Evolutionary conservation across 2,113 vertebrate genomes (phyloP).

Genomic region (Nothobranchius kuhntae): DNA sequence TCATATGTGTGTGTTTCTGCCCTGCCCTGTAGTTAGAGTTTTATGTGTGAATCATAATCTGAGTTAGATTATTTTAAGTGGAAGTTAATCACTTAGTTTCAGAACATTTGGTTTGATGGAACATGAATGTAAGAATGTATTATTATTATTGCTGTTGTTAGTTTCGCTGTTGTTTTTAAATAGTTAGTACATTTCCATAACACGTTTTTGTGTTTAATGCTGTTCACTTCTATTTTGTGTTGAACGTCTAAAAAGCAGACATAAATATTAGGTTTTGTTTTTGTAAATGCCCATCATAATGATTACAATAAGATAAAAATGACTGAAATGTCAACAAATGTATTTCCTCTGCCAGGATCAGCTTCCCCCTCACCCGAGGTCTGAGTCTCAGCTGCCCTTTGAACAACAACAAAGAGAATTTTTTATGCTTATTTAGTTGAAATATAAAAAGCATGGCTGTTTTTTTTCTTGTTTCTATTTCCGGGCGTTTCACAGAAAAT

Average conservation of each 20-base stretch:
- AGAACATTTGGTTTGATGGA: neutral
- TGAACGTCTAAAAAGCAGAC: too few species aligned
- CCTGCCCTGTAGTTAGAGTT: conserved; percentile 3
- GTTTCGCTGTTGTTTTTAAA: neutral
- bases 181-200: too few species aligned
- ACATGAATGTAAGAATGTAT: neutral
- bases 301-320: too few species aligned
- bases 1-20: conserved; percentile 11
- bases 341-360: too few species aligned
- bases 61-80: neutral
- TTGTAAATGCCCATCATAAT: too few species aligned
- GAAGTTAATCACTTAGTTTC: neutral
- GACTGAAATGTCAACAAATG: too few species aligned
- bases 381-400: too few species aligned
- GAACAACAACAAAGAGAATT: neutral
- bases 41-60: neutral
- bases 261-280: too few species aligned
- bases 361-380: too few species aligned
- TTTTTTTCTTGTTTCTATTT: too few species aligned
- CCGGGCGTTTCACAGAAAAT: neutral
- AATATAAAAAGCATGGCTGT: neutral
- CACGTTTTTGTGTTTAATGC: too few species aligned
- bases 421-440: neutral
- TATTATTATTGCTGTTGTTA: neutral
- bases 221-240: too few species aligned